A percentile compares a stretch with the other conserved stretches of the same genome.
Conservation (phyloP, 1,140 invertebrate species). For the Lordiphosa clarofinis region DNA sequence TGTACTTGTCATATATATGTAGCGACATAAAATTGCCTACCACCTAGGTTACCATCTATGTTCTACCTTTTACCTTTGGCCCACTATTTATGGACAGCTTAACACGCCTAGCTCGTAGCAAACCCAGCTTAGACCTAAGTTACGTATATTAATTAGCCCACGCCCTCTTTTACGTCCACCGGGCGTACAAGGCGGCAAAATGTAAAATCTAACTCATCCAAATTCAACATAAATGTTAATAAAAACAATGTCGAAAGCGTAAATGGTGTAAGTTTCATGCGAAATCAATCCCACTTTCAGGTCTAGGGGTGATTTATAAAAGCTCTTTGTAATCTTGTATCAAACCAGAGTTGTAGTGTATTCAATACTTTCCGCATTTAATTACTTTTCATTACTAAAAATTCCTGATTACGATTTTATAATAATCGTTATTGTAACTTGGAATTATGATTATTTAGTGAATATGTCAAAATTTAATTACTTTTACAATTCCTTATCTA, state of each 20-base stretch:
- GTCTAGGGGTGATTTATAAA: background rate
- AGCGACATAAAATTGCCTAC: conserved; percentile 36
- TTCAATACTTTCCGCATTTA: too few relatives aligned
- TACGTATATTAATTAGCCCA: conserved; percentile 34
- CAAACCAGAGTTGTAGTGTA: too few relatives aligned
- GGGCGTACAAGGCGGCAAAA: conserved; percentile 37
- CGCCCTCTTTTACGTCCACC: conserved; percentile 28
- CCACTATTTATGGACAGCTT: conserved; percentile 48
- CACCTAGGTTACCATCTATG: conserved; percentile 49
- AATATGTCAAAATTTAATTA: too few relatives aligned
- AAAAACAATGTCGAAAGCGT: conserved; percentile 53
- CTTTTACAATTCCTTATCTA: too few relatives aligned
- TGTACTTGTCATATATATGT: conserved; percentile 30
- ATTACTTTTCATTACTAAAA: too few relatives aligned
- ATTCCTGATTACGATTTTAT: too few relatives aligned
- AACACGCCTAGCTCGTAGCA: conserved; percentile 61
- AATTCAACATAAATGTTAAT: conserved; percentile 67
- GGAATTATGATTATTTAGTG: too few relatives aligned
- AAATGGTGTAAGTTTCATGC: background rate
- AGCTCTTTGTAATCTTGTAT: too few relatives aligned
- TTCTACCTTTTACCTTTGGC: conserved; percentile 52
- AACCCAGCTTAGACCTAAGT: conserved; percentile 48
- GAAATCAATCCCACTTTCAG: background rate
- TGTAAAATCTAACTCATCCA: conserved; percentile 69
- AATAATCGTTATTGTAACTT: too few relatives aligned